These are phyloP conservation scores for Phortica magna DNA, from an alignment of 2,888 invertebrate species.

Conservation along the genomic window DNA sequence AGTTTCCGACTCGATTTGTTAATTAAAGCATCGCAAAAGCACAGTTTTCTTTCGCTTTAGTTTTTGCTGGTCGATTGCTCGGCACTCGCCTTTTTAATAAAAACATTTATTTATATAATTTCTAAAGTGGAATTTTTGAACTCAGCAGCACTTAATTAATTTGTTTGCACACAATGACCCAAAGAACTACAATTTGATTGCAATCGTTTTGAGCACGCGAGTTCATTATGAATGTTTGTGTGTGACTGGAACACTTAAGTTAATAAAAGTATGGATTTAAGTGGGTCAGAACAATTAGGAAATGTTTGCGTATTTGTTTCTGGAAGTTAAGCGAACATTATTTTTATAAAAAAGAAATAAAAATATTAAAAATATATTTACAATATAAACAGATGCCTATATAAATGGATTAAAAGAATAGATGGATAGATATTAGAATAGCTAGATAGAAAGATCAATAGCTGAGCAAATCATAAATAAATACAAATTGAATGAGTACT, in stretches of 20 bases:
- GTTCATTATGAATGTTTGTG: constrained; percentile 8
- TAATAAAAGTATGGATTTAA: constrained; percentile 9
- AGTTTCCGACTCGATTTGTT: constrained; percentile 38
- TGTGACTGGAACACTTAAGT: neutral
- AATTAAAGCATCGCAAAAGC: constrained; percentile 52
- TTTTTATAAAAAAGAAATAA: too few relatives aligned
- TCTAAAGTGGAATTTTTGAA: constrained; percentile 20
- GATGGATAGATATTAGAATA: too few relatives aligned
- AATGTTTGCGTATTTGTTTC: neutral
- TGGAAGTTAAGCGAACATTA: neutral
- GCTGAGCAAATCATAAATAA: too few relatives aligned
- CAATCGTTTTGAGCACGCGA: neutral
- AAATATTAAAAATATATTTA: neutral
- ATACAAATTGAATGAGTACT: too few relatives aligned
- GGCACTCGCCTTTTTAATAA: constrained; percentile 49
- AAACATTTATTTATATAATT: constrained; percentile 17
- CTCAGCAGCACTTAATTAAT: constrained; percentile 43
- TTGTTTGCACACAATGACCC: constrained; percentile 26
- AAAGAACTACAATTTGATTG: constrained; percentile 11
- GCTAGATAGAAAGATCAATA: too few relatives aligned
- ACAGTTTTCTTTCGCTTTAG: constrained; percentile 44
- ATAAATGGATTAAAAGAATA: too few relatives aligned
- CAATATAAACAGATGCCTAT: neutral
- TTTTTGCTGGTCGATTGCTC: constrained; percentile 40
- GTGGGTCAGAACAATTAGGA: constrained; percentile 20